Base-by-base conservation (phyloP, 2,797 vertebrate genomes). In the Neopelma chrysocephalum region DNA sequence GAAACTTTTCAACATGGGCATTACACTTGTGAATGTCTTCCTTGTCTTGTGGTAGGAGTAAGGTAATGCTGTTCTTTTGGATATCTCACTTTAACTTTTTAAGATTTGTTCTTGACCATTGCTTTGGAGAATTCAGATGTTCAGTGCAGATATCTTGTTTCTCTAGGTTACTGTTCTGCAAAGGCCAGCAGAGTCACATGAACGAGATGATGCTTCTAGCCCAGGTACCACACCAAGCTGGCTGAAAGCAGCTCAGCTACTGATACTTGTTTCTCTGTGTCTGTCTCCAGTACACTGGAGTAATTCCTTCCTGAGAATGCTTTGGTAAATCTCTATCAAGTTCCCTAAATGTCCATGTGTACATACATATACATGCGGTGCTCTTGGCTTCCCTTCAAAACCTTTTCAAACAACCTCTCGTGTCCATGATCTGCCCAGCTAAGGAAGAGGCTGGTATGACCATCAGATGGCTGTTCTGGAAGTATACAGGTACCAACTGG, bases 121-220 rank as follows among this genome's bases (percentile, higher is more conserved):
- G 27, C 77, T 95, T 40, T 10, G 45, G 26, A 47, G 42, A 69
- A 82, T 7, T 68, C 22, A n/a, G 25, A 20, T 54, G 19, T 51
- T 94, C 17, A 93, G 31, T 11, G 10, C 43, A 85, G 53, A 7
- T 70, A 21, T 58, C 83, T 93, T 91, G 25, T 94, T 92, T 93
- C 77, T 85, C 6, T 84, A 99, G 99, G 99, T 99, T 71, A 98
- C 97, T 77, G 77, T 99, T 94, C 93, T 97, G 71, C 99, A 99
- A 86, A 99, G 95, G 88, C 97, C 95, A 42, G 14, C 92, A 51
- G 94, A 90, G 26, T 21, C 68, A 36, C 56, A 53, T 42, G 93
- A 96, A 57, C 81, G 7, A 47, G 91, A 69, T 58, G 93, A 83
- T 34, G 21, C 71, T 83, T 75, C 83, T 45, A 94, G 60, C 96